These are phyloP conservation scores for Cephus rjabovi DNA, from an alignment of 2,888 invertebrate species.

Conservation along the genomic window DNA sequence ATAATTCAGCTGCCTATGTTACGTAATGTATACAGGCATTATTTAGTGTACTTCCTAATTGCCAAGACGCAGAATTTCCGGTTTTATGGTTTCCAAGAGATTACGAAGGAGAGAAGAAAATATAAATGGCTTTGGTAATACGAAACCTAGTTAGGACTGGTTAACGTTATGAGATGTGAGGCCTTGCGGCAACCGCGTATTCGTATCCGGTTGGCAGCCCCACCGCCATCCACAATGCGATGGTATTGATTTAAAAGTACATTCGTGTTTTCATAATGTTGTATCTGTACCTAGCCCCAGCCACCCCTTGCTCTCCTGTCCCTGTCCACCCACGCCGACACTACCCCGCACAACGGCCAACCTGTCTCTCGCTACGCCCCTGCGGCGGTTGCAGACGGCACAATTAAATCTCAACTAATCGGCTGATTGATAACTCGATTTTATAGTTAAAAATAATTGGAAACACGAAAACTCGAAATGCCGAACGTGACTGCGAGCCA, in stretches of 20 bases:
- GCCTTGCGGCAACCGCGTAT: slow-evolving; percentile 50
- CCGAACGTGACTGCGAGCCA: neutral
- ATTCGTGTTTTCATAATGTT: slow-evolving; percentile 68
- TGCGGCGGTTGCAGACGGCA: slow-evolving; percentile 36
- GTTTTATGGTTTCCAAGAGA: neutral
- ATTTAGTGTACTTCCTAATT: neutral
- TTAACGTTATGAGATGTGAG: slow-evolving; percentile 57
- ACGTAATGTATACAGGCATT: neutral
- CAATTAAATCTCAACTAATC: slow-evolving; percentile 61
- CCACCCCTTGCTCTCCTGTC: slow-evolving; percentile 41
- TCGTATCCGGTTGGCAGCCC: slow-evolving; percentile 46
- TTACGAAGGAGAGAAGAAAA: slow-evolving; percentile 10
- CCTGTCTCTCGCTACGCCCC: slow-evolving; percentile 4
- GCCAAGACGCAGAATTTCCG: neutral
- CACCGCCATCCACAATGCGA: slow-evolving; percentile 65
- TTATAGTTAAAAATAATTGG: slow-evolving; percentile 53
- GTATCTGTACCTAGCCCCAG: slow-evolving; percentile 64
- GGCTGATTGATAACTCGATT: slow-evolving; percentile 48
- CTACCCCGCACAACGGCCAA: neutral
- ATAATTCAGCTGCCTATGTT: too few relatives aligned
- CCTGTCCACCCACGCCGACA: slow-evolving; percentile 31
- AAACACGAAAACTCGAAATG: slow-evolving; percentile 15
- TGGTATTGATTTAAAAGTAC: slow-evolving; percentile 68
- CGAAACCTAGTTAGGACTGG: slow-evolving; percentile 49
- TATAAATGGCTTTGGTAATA: slow-evolving; percentile 11